These are phyloP conservation scores for Corydoras sp. DNA, from an alignment of 2,113 vertebrate genomes.

Conservation along the genomic window DNA sequence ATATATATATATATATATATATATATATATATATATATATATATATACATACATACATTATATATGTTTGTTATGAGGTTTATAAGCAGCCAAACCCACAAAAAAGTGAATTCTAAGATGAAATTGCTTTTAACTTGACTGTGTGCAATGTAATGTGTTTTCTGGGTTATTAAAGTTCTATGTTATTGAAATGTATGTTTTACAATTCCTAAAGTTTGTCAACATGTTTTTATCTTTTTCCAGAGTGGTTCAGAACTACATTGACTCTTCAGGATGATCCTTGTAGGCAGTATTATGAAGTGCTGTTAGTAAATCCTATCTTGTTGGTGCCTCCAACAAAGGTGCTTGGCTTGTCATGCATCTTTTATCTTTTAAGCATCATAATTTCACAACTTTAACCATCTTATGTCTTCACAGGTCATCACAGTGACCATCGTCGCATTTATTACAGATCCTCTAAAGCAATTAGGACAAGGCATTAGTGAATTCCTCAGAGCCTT, in stretches of 20 bases:
- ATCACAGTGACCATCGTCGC: constrained; percentile 82
- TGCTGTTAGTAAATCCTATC: constrained; percentile 80
- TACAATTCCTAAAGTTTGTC: not conserved
- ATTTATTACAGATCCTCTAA: constrained; percentile 86
- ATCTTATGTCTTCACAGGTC: constrained; percentile 53
- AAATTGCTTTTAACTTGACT: no score
- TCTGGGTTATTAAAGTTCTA: no score
- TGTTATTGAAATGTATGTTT: no score
- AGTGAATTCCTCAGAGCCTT: constrained; percentile 84
- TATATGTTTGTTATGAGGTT: no score
- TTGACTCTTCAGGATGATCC: constrained; percentile 81
- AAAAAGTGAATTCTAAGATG: no score
- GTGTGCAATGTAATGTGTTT: no score
- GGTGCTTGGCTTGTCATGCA: constrained; percentile 55
- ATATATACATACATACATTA: no score
- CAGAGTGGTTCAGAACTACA: constrained; percentile 78
- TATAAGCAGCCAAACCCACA: no score
- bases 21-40: no score
- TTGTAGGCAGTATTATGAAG: constrained; percentile 84
- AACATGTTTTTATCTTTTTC: not conserved
- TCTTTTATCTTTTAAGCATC: not conserved
- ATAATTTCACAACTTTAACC: no score
- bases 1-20: no score
- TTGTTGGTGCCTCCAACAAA: constrained; percentile 86
- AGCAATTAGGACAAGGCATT: constrained; percentile 81